Conservation (phyloP, 2,113 vertebrate species). For the Pelodiscus sinensis region DNA sequence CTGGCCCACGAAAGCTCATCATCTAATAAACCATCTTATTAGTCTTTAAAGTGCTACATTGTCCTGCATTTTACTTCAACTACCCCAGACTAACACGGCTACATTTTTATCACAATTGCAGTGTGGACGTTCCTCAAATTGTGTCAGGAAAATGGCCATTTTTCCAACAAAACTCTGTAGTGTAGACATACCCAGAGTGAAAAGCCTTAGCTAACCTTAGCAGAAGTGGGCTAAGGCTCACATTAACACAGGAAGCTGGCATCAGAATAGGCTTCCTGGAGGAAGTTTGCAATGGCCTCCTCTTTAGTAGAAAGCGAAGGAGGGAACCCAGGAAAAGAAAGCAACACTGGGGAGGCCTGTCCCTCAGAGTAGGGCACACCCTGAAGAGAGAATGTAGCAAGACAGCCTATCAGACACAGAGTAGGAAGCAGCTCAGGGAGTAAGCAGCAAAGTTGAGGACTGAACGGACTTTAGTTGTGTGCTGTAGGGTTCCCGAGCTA, state of each 20-base stretch:
- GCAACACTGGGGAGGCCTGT: background rate
- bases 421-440: background rate
- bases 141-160: no score
- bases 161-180: no score
- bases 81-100: no score
- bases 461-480: background rate
- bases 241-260: background rate
- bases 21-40: no score
- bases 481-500: background rate
- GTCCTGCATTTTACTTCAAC: no score
- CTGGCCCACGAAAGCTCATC: no score
- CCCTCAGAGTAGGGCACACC: background rate
- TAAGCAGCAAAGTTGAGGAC: background rate
- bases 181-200: background rate
- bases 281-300: background rate
- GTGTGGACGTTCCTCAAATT: no score
- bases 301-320: background rate
- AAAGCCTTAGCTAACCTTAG: background rate
- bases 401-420: background rate
- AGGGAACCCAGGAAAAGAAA: background rate
- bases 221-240: background rate
- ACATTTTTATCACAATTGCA: no score
- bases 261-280: background rate
- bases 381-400: background rate
- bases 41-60: no score